Conservation (phyloP, 1,140 invertebrate genomes). For the Zaprionus lachaisei region DNA sequence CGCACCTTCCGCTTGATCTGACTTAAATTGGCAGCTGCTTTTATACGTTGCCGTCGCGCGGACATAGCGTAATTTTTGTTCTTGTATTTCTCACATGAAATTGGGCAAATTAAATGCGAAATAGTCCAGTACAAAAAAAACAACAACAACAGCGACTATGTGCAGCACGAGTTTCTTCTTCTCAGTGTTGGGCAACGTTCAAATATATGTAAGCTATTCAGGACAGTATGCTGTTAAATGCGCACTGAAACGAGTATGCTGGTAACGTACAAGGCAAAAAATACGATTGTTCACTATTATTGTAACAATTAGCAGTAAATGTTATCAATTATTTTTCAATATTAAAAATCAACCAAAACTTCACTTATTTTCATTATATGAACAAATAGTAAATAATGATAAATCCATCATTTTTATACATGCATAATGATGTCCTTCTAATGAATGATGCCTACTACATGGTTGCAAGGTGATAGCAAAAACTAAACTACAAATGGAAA, state of each 20-base stretch:
- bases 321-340: no score
- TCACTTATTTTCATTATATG: no score
- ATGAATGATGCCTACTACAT: not conserved
- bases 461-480: not conserved
- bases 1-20: slow-evolving; percentile 72
- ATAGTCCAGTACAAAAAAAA: slow-evolving; percentile 3
- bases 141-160: slow-evolving; percentile 16
- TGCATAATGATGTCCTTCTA: no score
- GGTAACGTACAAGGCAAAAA: not conserved
- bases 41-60: slow-evolving; percentile 85
- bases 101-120: slow-evolving; percentile 17
- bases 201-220: not conserved
- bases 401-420: no score
- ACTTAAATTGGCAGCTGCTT: slow-evolving; percentile 84
- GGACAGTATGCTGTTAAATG: slow-evolving; percentile 4
- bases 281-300: no score
- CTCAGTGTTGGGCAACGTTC: slow-evolving; percentile 28
- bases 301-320: no score
- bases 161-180: slow-evolving; percentile 31
- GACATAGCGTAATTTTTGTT: slow-evolving; percentile 59
- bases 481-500: not conserved
- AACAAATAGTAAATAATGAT: no score
- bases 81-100: slow-evolving; percentile 61
- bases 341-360: no score
- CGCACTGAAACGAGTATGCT: not conserved